A percentile compares a stretch with the other conserved stretches of the same genome.
Conservation (phyloP, 2,797 vertebrate species). For the Paguma larvata region DNA sequence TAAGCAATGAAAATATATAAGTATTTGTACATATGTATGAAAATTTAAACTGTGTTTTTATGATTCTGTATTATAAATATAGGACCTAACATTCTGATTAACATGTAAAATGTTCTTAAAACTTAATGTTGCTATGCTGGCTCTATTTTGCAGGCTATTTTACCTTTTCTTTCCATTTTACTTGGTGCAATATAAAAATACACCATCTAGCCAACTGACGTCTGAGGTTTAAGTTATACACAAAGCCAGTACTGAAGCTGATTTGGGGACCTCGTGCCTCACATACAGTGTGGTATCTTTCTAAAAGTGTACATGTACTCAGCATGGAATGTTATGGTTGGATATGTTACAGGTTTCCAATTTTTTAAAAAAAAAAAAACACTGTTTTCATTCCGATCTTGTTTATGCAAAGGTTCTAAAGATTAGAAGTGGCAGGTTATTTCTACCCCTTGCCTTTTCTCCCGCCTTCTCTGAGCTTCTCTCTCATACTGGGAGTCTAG, state of each 20-base stretch:
- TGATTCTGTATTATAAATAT: constrained; percentile 55
- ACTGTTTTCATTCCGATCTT: constrained; percentile 88
- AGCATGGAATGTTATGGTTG: constrained; percentile 89
- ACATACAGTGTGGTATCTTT: constrained; percentile 88
- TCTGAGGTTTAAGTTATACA: constrained; percentile 57
- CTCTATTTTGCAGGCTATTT: constrained; percentile 75
- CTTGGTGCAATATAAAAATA: constrained; percentile 80
- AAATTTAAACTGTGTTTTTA: constrained; percentile 56
- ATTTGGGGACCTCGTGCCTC: constrained; percentile 63
- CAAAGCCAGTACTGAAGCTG: constrained; percentile 87
- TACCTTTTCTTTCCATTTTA: constrained; percentile 65
- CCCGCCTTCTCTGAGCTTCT: constrained; percentile 50
- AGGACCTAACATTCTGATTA: constrained; percentile 69
- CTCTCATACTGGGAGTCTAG: constrained; percentile 44
- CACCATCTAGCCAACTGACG: constrained; percentile 69
- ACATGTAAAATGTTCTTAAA: constrained; percentile 57
- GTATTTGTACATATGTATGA: background rate
- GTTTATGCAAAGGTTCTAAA: constrained; percentile 89
- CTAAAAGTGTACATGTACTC: constrained; percentile 83
- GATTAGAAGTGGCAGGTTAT: constrained; percentile 87
- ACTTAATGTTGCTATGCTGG: constrained; percentile 1
- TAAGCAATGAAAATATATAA: background rate
- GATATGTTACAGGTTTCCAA: constrained; percentile 87
- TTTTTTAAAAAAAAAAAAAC: constrained; percentile 73
- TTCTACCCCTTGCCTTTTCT: constrained; percentile 83